These are phyloP conservation scores for Bradypus variegatus DNA, from an alignment of 2,797 vertebrate species.

Conservation along the genomic window DNA sequence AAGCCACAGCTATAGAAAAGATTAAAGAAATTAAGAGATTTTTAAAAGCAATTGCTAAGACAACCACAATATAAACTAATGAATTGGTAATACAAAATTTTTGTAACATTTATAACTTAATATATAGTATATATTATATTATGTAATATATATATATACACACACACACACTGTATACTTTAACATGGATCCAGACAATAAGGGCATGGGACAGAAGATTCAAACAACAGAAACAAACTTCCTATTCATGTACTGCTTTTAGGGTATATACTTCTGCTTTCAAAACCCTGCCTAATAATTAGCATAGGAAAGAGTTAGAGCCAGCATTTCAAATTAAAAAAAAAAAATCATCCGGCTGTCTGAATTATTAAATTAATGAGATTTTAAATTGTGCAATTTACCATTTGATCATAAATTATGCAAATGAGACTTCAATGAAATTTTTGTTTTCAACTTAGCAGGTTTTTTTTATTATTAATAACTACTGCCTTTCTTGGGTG, in stretches of 20 bases:
- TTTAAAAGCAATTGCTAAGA: neutral
- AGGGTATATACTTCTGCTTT: neutral
- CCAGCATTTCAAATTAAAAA: neutral
- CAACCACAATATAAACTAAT: neutral
- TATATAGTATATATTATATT: neutral
- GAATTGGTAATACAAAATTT: neutral
- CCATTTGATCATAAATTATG: neutral
- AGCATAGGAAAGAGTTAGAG: neutral
- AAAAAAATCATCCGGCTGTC: neutral
- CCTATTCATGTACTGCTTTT: neutral
- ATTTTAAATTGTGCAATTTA: neutral
- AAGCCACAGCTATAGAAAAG: neutral
- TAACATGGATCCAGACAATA: neutral
- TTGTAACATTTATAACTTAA: neutral
- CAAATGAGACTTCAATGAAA: neutral
- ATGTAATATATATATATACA: too few species aligned
- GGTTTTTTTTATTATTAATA: neutral
- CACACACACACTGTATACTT: too few species aligned
- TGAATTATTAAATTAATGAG: neutral
- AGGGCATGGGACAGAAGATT: neutral
- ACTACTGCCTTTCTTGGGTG: neutral
- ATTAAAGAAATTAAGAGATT: neutral
- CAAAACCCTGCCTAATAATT: neutral
- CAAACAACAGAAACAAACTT: neutral
- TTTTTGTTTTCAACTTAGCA: neutral